Base-by-base conservation (phyloP, 2,888 invertebrate genomes). In the Sminthurinus aureus region DNA sequence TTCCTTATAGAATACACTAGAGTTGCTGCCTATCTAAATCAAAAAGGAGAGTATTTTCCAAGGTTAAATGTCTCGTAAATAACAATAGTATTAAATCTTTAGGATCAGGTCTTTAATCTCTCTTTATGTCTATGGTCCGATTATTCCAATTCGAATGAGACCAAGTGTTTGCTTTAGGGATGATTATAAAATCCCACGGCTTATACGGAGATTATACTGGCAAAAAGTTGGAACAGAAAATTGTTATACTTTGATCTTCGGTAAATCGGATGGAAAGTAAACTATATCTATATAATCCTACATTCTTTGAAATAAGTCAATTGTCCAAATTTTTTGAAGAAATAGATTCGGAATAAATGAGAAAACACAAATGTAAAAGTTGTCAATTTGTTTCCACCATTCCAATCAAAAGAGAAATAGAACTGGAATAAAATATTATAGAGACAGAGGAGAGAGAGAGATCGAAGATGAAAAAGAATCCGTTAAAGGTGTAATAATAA, bases 41-140 rank as follows among this genome's bases (percentile, higher is more conserved):
- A 52, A 80, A 80, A 80, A 80, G 69, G 73, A 80, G 80, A 80
- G 80, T 80, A 80, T 80, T 80, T 80, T 52, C 69, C 80, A 80
- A 80, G 80, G 80, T 80, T 71, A 71, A 50, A 22, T 73, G 73
- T 22, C 73, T 73, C 71, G 71, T 80, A 80, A 80, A 73, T 73
- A 73, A 80, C 52, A 73, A n/a, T 52, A 4, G 2, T 20, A 8
- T 58, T 75, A 4, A 38, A 38, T 75, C 18, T 75, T 69, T 69
- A 20, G 20, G 15, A 20, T n/a, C n/a, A 11, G 4, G 0, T 6
- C 38, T 69, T 69, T 69, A 20, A 11, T n/a, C 24, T 71, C 24
- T 71, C 20, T 24, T 26, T 71, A 20, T 67, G 2, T 38, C 38
- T 38, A 38, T 38, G 38, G 38, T 38, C 38, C 6, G 38, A 38